Percentiles rank a stretch among this genome's conserved stretches.
Conservation (phyloP, 2,797 vertebrate species). For the Garrulus glandarius region DNA sequence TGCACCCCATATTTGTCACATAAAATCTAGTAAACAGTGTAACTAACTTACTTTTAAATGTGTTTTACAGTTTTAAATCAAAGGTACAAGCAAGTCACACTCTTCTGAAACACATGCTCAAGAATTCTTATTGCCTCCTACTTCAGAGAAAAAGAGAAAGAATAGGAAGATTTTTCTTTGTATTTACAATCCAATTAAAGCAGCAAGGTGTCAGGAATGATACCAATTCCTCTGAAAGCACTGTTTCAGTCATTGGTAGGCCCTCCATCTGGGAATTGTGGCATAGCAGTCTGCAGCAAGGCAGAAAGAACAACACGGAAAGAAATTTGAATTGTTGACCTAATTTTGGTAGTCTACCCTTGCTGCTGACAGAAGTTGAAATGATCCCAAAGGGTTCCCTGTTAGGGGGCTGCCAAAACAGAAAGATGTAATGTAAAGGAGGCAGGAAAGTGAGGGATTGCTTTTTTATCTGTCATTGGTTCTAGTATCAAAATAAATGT, state of each 20-base stretch:
- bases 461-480: neutral
- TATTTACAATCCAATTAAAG: neutral
- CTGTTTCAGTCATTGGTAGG: neutral
- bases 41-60: neutral
- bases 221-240: neutral
- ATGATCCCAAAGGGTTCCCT: neutral
- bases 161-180: neutral
- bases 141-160: neutral
- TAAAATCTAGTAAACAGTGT: neutral
- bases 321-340: neutral
- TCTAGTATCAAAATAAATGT: neutral
- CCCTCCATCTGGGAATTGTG: neutral
- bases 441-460: neutral
- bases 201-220: neutral
- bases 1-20: neutral
- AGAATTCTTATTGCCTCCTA: neutral
- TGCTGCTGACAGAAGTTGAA: neutral
- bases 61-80: neutral
- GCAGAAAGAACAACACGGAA: neutral
- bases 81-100: neutral
- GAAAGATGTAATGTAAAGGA: neutral
- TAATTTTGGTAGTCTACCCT: neutral
- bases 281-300: neutral
- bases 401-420: neutral
- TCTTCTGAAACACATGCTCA: neutral